Evolutionary conservation across 1,140 invertebrate genomes (phyloP), one percentile per base, ranked within the genome.

Genomic region (Sinonovacula constricta): DNA sequence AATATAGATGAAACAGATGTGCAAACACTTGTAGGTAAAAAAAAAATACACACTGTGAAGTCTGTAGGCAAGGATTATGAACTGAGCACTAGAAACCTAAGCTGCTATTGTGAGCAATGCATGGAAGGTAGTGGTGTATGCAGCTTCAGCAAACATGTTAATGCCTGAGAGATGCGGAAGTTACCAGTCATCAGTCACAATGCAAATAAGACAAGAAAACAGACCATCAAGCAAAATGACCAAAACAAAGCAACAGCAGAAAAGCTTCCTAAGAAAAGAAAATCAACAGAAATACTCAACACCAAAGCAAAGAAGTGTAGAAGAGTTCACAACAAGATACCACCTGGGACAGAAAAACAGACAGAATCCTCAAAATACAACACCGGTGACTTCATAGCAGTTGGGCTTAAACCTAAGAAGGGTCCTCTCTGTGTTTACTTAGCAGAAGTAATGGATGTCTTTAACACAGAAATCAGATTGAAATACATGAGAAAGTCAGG

Each of bases 71-170:
- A 72, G n/a, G 69, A 72, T 30, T 72, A 72, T 72, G 69, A 72
- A 45, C 54, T 72, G 33, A 60, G 33, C 34, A 60, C 36, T 60
- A 36, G 69, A 28, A 72, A 72, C 26, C 36, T 72, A n/a, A 60
- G 69, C 56, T 72, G 69, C 39, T 72, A 72, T 53, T 72, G 69
- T 72, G 56, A 72, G 68, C 53, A 70, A 70, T 70, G 68, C 31
- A 57, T 51, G 31, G 26, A 70, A 26, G 68, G 14, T 57, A 39
- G 26, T 28, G 68, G 68, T 26, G 31, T 3, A 26, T 70, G 68
- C 39, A 70, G 59, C 68, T 70, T 59, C 54, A 57, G 33, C 30
- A 49, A 70, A 33, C 14, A 70, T 59, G 68, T 70, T 57, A 49
- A 70, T 70, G 45, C 24, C 22, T 68, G 39, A 49, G 66, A 68